A percentile compares a stretch with the other conserved stretches of the same genome.
These are phyloP conservation scores for Diarsia mendica DNA, from an alignment of 2,888 invertebrate genomes.

Conservation along the genomic window DNA sequence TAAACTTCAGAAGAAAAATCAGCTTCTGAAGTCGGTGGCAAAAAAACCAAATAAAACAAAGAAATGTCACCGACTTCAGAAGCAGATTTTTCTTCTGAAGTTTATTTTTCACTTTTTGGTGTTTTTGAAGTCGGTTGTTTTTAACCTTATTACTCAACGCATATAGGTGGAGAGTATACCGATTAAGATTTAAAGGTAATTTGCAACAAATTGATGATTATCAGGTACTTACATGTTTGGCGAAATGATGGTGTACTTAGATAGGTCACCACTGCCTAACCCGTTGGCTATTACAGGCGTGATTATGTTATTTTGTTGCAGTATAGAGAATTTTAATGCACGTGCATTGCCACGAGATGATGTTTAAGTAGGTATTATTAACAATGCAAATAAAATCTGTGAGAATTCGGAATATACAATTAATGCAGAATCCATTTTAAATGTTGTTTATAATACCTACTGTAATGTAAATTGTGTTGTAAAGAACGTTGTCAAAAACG, in stretches of 20 bases:
- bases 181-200: background rate
- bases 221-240: background rate
- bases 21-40: too few relatives aligned
- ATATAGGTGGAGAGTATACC: background rate
- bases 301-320: background rate
- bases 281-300: background rate
- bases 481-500: too few relatives aligned
- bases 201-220: conserved; percentile 3
- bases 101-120: too few relatives aligned
- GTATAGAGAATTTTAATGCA: background rate
- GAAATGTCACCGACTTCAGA: too few relatives aligned
- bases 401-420: background rate
- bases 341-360: conserved; percentile 13
- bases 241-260: background rate
- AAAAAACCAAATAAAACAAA: too few relatives aligned
- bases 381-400: background rate
- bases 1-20: too few relatives aligned
- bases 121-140: too few relatives aligned
- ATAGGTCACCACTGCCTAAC: background rate
- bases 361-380: background rate
- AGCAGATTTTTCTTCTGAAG: too few relatives aligned
- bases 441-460: background rate
- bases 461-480: background rate
- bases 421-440: background rate
- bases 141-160: background rate